A percentile compares a stretch with the other conserved stretches of the same genome.
Conservation (phyloP, 1,140 invertebrate species). For the Dendroctonus ponderosae region DNA sequence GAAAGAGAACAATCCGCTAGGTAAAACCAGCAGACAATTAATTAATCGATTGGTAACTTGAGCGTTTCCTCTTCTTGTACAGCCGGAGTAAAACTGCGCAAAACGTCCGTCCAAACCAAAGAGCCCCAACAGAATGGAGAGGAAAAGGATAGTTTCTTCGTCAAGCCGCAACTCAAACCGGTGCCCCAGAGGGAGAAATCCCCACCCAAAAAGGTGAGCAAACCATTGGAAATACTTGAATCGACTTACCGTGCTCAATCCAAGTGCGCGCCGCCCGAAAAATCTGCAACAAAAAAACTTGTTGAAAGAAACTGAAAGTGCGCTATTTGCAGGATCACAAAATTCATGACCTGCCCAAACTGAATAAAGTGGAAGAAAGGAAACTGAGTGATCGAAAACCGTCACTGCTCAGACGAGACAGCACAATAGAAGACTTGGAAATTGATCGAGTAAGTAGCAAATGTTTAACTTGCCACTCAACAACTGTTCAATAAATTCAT, state of each 20-base stretch:
- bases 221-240: background rate
- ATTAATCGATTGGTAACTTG: background rate
- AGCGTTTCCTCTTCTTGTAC: background rate
- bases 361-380: slow-evolving; percentile 44
- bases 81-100: slow-evolving; percentile 41
- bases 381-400: slow-evolving; percentile 37
- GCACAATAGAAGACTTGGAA: slow-evolving; percentile 32
- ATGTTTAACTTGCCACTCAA: no score
- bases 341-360: slow-evolving; percentile 41
- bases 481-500: no score
- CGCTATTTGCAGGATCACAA: slow-evolving; percentile 37
- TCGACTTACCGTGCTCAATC: no score
- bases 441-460: slow-evolving; percentile 37
- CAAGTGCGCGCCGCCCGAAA: no score
- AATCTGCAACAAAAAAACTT: no score
- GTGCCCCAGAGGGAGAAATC: slow-evolving; percentile 45
- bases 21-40: slow-evolving; percentile 16
- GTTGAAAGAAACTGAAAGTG: no score
- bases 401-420: slow-evolving; percentile 28
- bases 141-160: slow-evolving; percentile 43
- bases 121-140: slow-evolving; percentile 48
- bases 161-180: slow-evolving; percentile 46
- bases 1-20: slow-evolving; percentile 39
- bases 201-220: slow-evolving; percentile 38
- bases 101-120: slow-evolving; percentile 40